These are phyloP conservation scores for Euura lappo DNA, from an alignment of 1,140 invertebrate genomes.

Conservation along the genomic window DNA sequence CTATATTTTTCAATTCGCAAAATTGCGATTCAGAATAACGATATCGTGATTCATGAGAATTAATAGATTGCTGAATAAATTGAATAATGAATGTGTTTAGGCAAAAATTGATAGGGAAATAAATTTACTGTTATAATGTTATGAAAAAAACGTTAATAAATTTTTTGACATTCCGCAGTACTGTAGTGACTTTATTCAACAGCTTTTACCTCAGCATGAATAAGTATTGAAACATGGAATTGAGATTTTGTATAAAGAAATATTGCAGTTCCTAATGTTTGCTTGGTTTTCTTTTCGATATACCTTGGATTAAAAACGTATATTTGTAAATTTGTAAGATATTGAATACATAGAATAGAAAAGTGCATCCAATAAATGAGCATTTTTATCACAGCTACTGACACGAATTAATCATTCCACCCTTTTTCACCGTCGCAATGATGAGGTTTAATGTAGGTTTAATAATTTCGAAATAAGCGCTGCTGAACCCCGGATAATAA, in stretches of 20 bases:
- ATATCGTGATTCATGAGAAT: background rate
- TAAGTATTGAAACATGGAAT: background rate
- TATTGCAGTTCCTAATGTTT: background rate
- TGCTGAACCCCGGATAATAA: slow-evolving; percentile 29
- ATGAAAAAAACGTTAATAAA: background rate
- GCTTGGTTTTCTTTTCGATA: too few species aligned
- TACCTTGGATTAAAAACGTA: too few species aligned
- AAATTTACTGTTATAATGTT: background rate
- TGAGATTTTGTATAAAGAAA: background rate
- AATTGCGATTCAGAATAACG: background rate
- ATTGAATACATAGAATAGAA: background rate
- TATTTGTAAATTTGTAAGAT: background rate
- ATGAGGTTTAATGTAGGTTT: too few species aligned
- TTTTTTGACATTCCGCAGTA: slow-evolving; percentile 2
- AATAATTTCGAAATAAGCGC: background rate
- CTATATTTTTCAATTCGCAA: background rate
- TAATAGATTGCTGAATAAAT: background rate
- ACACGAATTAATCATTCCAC: too few species aligned
- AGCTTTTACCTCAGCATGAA: background rate
- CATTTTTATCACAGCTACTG: background rate
- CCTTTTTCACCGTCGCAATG: too few species aligned
- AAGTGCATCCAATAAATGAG: background rate
- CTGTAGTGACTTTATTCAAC: background rate
- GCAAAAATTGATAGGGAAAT: background rate
- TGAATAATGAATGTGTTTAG: background rate